Conservation (phyloP, 2,113 vertebrate species). For the Amphiprion ocellaris region DNA sequence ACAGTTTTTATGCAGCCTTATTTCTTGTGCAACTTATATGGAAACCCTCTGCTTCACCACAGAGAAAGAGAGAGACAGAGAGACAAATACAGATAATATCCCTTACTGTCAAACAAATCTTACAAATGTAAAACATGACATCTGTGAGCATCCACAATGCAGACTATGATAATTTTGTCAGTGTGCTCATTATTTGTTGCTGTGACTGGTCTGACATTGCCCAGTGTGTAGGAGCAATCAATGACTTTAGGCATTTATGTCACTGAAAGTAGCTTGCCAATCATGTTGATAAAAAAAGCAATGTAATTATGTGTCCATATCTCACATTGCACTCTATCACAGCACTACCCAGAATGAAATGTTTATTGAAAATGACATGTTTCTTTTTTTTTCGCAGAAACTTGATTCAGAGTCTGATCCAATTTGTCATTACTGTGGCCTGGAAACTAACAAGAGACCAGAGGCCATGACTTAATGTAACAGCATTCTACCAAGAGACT, state of each 20-base stretch:
- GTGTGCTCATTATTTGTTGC: background rate
- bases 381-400: slow-evolving; percentile 25
- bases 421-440: slow-evolving; percentile 48
- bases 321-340: background rate
- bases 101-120: no score
- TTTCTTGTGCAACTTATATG: background rate
- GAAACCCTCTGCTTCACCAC: background rate
- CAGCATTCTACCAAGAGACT: slow-evolving; percentile 59
- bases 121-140: no score
- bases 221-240: background rate
- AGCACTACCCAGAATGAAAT: background rate
- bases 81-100: no score
- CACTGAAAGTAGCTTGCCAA: slow-evolving; percentile 7
- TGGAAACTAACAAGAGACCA: slow-evolving; percentile 59
- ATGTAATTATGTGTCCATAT: slow-evolving; percentile 8
- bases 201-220: no score
- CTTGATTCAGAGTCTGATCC: slow-evolving; percentile 23
- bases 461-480: slow-evolving; percentile 61
- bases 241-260: background rate
- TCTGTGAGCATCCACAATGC: no score
- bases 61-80: no score
- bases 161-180: background rate
- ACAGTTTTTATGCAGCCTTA: background rate
- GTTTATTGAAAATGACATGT: slow-evolving; percentile 24
- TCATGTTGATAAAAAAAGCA: slow-evolving; percentile 4